Percentiles rank a stretch among this genome's conserved stretches.
These are phyloP conservation scores for Eupleurogrammus muticus DNA, from an alignment of 2,797 vertebrate species.

Conservation along the genomic window DNA sequence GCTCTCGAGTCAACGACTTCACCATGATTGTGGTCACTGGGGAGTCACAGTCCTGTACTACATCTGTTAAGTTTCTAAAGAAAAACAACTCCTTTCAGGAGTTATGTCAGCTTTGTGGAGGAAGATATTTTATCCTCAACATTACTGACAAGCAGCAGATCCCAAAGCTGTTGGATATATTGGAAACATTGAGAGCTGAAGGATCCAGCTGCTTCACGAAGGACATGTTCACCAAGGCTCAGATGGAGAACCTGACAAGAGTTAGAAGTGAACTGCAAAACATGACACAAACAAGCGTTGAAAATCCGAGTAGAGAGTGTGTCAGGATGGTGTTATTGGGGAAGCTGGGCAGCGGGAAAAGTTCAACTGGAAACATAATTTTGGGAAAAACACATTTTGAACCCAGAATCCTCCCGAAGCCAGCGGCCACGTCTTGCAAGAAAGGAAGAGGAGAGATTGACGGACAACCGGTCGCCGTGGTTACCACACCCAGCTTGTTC, in stretches of 20 bases:
- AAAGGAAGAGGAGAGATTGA: no score
- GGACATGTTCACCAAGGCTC: background rate
- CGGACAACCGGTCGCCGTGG: no score
- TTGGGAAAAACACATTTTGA: no score
- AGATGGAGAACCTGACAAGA: fast-evolving
- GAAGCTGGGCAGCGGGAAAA: background rate
- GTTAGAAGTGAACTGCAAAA: no score
- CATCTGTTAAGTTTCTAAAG: background rate
- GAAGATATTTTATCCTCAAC: conserved; percentile 2
- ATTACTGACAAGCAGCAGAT: conserved; percentile 13
- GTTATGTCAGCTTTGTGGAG: conserved; percentile 10
- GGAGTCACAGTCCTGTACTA: background rate
- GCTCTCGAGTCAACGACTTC: conserved; percentile 25
- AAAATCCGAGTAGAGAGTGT: background rate
- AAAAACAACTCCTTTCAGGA: conserved; percentile 18
- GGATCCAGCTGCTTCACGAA: conserved; percentile 32
- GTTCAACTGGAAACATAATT: no score
- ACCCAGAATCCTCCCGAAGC: no score
- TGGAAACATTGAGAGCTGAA: conserved; percentile 4
- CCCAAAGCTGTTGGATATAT: conserved; percentile 14
- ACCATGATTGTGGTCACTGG: conserved; percentile 36
- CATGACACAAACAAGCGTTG: no score
- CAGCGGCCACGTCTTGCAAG: no score
- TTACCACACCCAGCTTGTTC: no score
- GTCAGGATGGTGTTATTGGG: no score